These are phyloP conservation scores for Chrysaora quinquecirrha DNA, from an alignment of 30 jellyfish, hydroid and myxozoan genomes.

Conservation along the genomic window DNA sequence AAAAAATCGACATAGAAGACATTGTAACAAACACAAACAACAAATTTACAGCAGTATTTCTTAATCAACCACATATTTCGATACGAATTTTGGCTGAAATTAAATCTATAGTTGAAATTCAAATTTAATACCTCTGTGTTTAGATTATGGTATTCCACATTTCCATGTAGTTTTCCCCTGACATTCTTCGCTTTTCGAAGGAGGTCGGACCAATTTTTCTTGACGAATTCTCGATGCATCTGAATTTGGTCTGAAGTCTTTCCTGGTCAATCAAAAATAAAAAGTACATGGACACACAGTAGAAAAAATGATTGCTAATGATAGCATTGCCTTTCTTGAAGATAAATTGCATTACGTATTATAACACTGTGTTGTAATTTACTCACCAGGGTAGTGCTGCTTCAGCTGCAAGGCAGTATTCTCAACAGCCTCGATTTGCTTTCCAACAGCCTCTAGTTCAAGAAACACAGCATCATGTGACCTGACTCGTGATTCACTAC, in stretches of 20 bases:
- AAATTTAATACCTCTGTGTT: slow-evolving; percentile 45
- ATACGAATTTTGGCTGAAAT: too few relatives aligned
- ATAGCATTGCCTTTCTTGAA: not conserved
- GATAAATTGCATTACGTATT: not conserved
- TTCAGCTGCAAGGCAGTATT: slow-evolving; percentile 8
- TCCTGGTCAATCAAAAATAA: too few relatives aligned
- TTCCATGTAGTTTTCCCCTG: slow-evolving; percentile 54
- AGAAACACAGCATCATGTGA: slow-evolving; percentile 48
- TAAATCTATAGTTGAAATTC: too few relatives aligned
- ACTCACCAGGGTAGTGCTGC: slow-evolving; percentile 52
- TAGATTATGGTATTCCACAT: slow-evolving; percentile 59
- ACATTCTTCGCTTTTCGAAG: slow-evolving; percentile 48
- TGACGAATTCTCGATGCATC: slow-evolving; percentile 41
- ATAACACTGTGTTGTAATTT: too few relatives aligned
- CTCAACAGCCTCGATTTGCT: slow-evolving; percentile 50
- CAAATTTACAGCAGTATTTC: too few relatives aligned
- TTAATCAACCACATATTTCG: too few relatives aligned
- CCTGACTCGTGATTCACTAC: slow-evolving; percentile 57
- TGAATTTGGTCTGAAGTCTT: slow-evolving; percentile 64
- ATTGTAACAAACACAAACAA: too few relatives aligned
- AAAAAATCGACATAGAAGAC: too few relatives aligned
- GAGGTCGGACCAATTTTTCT: slow-evolving; percentile 61
- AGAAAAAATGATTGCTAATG: not conserved
- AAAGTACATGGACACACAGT: too few relatives aligned
- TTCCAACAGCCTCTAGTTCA: slow-evolving; percentile 63